These are phyloP conservation scores for Dinothrombium tinctorium DNA, from an alignment of 1,140 invertebrate genomes.

Conservation along the genomic window DNA sequence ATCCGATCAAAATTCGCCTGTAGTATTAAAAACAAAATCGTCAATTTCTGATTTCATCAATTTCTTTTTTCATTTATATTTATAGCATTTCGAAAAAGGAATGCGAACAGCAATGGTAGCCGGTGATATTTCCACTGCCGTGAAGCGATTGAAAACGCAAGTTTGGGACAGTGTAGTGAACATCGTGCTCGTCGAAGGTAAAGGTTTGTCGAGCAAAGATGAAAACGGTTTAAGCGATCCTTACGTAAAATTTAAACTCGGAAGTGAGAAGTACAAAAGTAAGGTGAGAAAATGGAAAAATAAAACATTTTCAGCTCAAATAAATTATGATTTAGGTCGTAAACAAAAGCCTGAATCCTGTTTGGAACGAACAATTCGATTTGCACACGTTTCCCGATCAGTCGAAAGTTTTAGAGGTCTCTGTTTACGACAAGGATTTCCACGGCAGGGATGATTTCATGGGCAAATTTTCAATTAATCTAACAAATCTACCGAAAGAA, in stretches of 20 bases:
- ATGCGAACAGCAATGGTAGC: background rate
- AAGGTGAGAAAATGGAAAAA: constrained; percentile 34
- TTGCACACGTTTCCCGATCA: constrained; percentile 81
- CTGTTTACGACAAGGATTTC: constrained; percentile 66
- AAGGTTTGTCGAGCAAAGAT: constrained; percentile 64
- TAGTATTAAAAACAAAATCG: no score
- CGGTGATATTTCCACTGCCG: background rate
- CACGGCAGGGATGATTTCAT: constrained; percentile 61
- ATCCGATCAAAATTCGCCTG: no score
- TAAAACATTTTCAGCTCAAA: background rate
- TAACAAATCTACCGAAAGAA: constrained; percentile 60
- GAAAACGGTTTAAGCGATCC: constrained; percentile 72
- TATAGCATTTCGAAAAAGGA: no score
- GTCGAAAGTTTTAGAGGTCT: constrained; percentile 59
- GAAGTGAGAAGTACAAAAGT: constrained; percentile 93
- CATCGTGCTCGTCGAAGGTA: constrained; percentile 80
- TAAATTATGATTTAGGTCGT: constrained; percentile 22
- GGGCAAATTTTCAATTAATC: constrained; percentile 59
- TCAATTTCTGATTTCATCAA: no score
- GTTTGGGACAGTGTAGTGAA: constrained; percentile 89
- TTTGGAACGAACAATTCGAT: constrained; percentile 94
- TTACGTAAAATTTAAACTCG: constrained; percentile 90
- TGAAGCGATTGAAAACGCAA: constrained; percentile 52
- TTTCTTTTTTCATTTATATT: no score
- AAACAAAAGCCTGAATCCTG: constrained; percentile 47